Evolutionary conservation across 2,113 vertebrate species (phyloP), one percentile per base, ranked within the genome.

Genomic region (Myiozetetes cayanensis): DNA sequence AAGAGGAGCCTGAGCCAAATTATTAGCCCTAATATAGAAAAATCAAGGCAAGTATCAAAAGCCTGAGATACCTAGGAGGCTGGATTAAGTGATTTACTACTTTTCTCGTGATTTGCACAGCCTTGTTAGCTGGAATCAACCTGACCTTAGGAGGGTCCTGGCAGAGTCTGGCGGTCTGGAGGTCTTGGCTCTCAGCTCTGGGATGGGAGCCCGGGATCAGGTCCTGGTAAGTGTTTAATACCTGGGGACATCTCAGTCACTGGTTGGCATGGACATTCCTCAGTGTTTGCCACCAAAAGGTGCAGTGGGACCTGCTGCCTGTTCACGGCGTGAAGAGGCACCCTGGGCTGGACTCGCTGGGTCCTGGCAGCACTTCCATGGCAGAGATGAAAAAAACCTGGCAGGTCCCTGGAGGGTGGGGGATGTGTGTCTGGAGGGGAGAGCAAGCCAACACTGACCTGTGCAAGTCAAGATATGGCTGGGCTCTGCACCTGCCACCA

Each of bases 21-120:
- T 72, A 66, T 76, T 41, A 80, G 67, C 33, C 68, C 39, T 96
- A 50, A 67, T 17, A 88, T 3, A 84, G 65, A 74, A 85, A 84
- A 86, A 78, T 43, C 53, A 93, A 85, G 66, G 78, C 68, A 75
- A 93, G 72, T 55, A 83, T 90, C 72, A 92, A 80, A 92, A 33
- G 41, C 41, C 72, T 61, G 76, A 77, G 58, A 73, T 14, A 79
- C 17, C 15, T 35, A 47, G 46, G 82, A 79, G 28, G 58, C 15
- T 90, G 55, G 62, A 80, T 70, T 39, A 58, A 8, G 22, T 14
- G 24, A 68, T 41, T 63, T 52, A 24, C 30, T 61, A 35, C 39
- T 82, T 87, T 72, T 44, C 70, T 62, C 5, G 6, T 68, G 28
- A 76, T 83, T 70, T 83, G 28, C 31, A 33, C 7, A 35, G 41